Conservation (phyloP, 2,113 vertebrate genomes). For the Fregetta grallaria region DNA sequence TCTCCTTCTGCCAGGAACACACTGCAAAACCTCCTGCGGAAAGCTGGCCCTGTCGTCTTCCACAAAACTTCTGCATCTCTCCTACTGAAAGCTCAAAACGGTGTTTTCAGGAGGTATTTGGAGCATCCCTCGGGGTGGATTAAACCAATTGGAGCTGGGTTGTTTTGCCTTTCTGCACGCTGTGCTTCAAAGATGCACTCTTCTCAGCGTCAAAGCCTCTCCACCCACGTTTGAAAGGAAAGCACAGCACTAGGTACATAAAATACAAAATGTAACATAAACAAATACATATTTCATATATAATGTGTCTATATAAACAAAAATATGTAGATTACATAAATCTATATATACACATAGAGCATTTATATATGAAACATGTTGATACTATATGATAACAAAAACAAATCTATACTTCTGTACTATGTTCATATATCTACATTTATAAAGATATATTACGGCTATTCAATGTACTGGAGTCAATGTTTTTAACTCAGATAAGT, state of each 20-base stretch:
- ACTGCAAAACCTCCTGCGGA: neutral
- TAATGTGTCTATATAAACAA: neutral
- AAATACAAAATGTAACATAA: neutral
- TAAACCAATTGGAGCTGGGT: neutral
- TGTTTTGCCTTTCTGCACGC: neutral
- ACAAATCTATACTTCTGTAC: neutral
- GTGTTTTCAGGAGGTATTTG: neutral
- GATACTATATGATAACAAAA: neutral
- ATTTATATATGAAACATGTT: neutral
- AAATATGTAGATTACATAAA: neutral
- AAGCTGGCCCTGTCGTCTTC: neutral
- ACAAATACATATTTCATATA: neutral
- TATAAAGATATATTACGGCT: neutral
- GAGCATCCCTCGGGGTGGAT: neutral
- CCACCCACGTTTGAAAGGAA: neutral
- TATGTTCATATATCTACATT: neutral
- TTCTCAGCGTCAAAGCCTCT: neutral
- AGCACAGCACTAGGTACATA: neutral
- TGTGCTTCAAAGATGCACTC: neutral
- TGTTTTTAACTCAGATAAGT: neutral
- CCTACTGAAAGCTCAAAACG: rapidly evolving
- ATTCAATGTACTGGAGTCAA: neutral
- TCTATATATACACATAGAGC: neutral
- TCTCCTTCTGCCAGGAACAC: neutral
- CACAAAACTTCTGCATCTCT: neutral